Evolutionary conservation across 1,140 invertebrate species (phyloP), one percentile per base, ranked within the genome.

Genomic region (Hormaphis cornu): DNA sequence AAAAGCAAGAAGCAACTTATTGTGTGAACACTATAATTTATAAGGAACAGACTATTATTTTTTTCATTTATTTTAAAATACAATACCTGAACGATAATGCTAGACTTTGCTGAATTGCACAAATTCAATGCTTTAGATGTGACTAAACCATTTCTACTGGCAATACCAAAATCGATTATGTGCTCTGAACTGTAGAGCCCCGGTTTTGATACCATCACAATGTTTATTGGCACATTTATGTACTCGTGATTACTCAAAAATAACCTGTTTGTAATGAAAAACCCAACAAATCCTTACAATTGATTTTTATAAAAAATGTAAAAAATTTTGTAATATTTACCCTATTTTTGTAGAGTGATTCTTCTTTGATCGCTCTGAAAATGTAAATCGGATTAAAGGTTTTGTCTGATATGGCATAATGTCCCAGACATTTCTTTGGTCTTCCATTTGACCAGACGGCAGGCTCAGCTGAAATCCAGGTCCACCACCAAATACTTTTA

Each of bases 341-440:
- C 61, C 61, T 16, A 66, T 48, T 48, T 66, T 66, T 30, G 61
- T 48, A 1, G 61, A 48, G 14, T 66, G 61, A n/a, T 66, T 66
- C 50, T 66, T 66, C n/a, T 66, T 66, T 35, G 61, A 66, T 33
- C 61, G 44, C 35, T 48, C 61, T 48, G 61, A 48, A 24, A 66
- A 66, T 66, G 44, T 66, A 4, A 66, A 66, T 48, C 44, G 18
- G 50, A 66, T 66, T 4, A 66, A 30, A 30, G 61, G 42, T 50
- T 66, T 66, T 33, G 42, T 48, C 50, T 66, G 61, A 24, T 48
- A 66, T 48, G 61, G 61, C 61, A 66, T 48, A 50, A 66, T 66
- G 18, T 66, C 61, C 61, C 61, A 66, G 50, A 66, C 61, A 50
- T 33, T 66, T 66, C 61, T 66, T 66, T 66, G 61, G 14, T 66